These are phyloP conservation scores for Gnathonemus longibarbis DNA, from an alignment of 2,113 vertebrate species.

Conservation along the genomic window DNA sequence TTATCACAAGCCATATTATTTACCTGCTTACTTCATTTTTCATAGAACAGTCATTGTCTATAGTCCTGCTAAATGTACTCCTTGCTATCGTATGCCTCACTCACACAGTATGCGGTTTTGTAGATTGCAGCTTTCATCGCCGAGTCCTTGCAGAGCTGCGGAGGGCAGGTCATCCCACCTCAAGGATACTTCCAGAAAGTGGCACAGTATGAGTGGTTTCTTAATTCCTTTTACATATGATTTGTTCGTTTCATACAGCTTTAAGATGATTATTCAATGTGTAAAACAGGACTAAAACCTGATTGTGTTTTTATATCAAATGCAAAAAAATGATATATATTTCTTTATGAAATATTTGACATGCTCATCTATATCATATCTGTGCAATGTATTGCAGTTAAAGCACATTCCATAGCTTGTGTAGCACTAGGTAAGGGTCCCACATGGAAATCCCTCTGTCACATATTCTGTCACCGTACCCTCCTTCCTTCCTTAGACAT, in stretches of 20 bases:
- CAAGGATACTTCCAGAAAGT: constrained; percentile 94
- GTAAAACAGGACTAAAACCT: background rate
- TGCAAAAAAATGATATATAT: background rate
- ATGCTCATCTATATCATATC: background rate
- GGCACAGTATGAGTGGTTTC: constrained; percentile 74
- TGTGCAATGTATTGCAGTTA: background rate
- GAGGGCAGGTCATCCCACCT: constrained; percentile 93
- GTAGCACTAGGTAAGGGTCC: background rate
- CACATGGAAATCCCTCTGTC: background rate
- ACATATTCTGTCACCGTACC: background rate
- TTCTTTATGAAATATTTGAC: background rate
- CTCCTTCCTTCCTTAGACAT: constrained; percentile 54
- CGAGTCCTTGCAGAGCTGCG: constrained; percentile 97
- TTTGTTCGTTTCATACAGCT: background rate
- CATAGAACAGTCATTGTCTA: background rate
- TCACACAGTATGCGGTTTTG: constrained; percentile 59
- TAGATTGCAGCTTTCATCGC: constrained; percentile 96
- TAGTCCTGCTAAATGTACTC: background rate
- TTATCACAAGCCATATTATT: background rate
- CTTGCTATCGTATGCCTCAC: no score
- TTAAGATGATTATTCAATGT: background rate
- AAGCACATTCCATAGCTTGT: background rate
- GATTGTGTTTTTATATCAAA: background rate
- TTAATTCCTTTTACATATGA: background rate
- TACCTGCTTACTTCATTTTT: background rate